phyloP scores from a whole-genome alignment of 2,888 invertebrate species.

The Sialis fuliginosa region DNA sequence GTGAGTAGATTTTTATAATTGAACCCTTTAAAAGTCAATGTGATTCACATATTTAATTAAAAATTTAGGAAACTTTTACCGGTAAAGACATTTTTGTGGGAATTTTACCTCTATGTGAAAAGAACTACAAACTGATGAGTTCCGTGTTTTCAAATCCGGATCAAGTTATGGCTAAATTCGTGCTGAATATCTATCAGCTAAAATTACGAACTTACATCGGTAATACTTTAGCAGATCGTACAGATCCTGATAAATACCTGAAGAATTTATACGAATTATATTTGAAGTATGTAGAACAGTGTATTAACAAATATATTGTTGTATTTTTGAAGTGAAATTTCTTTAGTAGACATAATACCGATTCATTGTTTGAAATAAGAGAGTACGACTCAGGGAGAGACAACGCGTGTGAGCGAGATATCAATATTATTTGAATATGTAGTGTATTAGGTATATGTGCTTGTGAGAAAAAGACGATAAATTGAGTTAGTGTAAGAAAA shows the following conservation, averaged over 20 bases:
- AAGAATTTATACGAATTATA: conserved; percentile 78
- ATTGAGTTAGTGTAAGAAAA: no score
- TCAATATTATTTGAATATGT: no score
- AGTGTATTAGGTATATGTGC: no score
- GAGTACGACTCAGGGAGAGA: no score
- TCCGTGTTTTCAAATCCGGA: conserved; percentile 90
- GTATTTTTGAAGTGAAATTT: neutral
- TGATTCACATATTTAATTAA: conserved; percentile 11
- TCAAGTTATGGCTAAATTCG: conserved; percentile 95
- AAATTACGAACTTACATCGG: conserved; percentile 76
- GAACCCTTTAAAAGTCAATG: neutral
- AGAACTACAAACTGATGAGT: conserved; percentile 66
- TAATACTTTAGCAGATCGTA: conserved; percentile 61
- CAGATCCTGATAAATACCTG: conserved; percentile 75
- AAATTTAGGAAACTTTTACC: conserved; percentile 55
- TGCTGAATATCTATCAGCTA: conserved; percentile 85
- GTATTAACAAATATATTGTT: neutral
- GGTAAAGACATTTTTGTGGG: conserved; percentile 83
- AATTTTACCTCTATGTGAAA: conserved; percentile 75
- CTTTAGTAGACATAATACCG: neutral
- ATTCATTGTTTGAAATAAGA: neutral
- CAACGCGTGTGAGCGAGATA: no score
- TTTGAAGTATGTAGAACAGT: conserved; percentile 52
- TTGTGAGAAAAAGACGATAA: no score
- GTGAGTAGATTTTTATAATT: conserved; percentile 26